These are phyloP conservation scores for Lutjanus campechanus DNA, from an alignment of 2,797 vertebrate species.

Conservation along the genomic window DNA sequence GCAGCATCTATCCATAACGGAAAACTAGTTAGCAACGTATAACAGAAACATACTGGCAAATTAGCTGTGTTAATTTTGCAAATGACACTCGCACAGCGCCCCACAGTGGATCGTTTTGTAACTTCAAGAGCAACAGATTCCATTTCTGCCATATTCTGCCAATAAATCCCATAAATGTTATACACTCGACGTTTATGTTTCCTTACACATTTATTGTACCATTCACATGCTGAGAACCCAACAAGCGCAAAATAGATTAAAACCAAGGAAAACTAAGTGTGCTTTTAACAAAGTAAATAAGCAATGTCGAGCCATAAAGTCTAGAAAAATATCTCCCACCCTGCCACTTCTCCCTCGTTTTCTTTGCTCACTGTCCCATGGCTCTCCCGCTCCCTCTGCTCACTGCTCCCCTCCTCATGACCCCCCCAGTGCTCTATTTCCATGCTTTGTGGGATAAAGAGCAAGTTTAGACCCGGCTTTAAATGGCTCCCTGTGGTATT, in stretches of 20 bases:
- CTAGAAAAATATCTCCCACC: constrained; percentile 12
- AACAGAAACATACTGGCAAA: too few relatives aligned
- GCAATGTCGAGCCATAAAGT: constrained; percentile 1
- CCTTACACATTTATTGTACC: too few relatives aligned
- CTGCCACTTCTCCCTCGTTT: neutral
- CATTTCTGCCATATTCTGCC: too few relatives aligned
- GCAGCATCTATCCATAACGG: too few relatives aligned
- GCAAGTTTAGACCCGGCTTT: constrained; percentile 39
- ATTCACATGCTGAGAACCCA: too few relatives aligned
- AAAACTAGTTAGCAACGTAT: too few relatives aligned
- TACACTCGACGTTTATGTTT: too few relatives aligned
- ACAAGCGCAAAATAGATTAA: neutral
- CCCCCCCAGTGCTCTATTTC: constrained; percentile 6
- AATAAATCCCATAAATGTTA: too few relatives aligned
- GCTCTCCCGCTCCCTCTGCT: neutral
- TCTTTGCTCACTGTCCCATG: neutral
- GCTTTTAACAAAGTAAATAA: constrained; percentile 18
- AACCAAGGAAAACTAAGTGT: neutral
- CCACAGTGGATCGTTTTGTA: too few relatives aligned
- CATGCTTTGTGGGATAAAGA: constrained; percentile 37
- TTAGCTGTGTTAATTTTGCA: too few relatives aligned
- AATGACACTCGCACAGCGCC: too few relatives aligned
- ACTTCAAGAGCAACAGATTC: too few relatives aligned
- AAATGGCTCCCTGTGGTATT: constrained; percentile 58
- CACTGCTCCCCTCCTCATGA: neutral